These are phyloP conservation scores for Megathymus violae DNA, from an alignment of 1,140 invertebrate genomes.

Conservation along the genomic window DNA sequence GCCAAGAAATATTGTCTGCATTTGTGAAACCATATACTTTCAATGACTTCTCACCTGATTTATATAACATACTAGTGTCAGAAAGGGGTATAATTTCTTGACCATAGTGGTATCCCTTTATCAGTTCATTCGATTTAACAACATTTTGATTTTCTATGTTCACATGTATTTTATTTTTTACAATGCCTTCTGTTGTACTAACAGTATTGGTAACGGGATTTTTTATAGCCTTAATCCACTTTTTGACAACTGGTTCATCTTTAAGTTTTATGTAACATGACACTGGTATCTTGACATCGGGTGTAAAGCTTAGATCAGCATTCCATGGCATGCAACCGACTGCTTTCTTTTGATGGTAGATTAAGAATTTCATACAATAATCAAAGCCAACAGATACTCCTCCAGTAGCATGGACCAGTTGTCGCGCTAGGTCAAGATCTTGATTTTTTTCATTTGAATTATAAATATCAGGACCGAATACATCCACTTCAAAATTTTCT, in stretches of 20 bases:
- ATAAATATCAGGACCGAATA: conserved; percentile 73
- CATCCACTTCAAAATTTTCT: conserved; percentile 68
- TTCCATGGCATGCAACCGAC: conserved; percentile 66
- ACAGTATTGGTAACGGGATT: conserved; percentile 61
- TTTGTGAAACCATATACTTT: conserved; percentile 77
- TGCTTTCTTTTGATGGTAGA: conserved; percentile 72
- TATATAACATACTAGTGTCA: conserved; percentile 67
- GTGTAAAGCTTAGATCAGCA: conserved; percentile 74
- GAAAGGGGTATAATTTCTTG: conserved; percentile 71
- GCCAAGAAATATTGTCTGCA: conserved; percentile 68
- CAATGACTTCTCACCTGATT: conserved; percentile 70
- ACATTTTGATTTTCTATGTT: conserved; percentile 65
- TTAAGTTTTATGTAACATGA: conserved; percentile 69
- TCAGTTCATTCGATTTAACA: conserved; percentile 51
- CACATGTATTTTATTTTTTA: conserved; percentile 54
- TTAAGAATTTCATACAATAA: conserved; percentile 66
- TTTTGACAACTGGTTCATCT: conserved; percentile 66
- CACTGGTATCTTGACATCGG: conserved; percentile 77
- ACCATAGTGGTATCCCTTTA: conserved; percentile 74
- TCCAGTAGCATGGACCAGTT: conserved; percentile 66
- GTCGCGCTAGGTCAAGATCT: conserved; percentile 54
- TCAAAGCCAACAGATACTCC: conserved; percentile 71
- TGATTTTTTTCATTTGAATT: conserved; percentile 49
- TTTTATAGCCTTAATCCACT: conserved; percentile 62
- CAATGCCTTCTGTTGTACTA: conserved; percentile 57